Conservation (phyloP, 2,797 vertebrate genomes). For the Scyliorhinus canicula region DNA sequence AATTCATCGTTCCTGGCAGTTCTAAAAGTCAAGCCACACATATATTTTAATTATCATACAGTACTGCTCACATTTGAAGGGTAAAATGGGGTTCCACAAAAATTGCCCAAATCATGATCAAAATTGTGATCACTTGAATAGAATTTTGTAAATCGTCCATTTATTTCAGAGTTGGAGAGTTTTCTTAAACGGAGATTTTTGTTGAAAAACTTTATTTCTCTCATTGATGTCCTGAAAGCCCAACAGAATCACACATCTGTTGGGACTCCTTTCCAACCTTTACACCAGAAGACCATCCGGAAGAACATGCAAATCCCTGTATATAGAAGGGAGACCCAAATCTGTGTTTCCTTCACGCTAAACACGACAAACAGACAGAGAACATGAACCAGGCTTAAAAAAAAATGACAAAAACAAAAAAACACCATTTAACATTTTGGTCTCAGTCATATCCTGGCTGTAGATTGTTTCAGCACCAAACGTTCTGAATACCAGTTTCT, state of each 20-base stretch:
- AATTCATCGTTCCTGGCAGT: neutral
- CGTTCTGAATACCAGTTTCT: neutral
- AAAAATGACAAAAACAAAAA: neutral
- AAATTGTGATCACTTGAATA: neutral
- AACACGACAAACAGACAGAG: neutral
- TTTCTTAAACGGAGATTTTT: neutral
- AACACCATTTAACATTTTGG: neutral
- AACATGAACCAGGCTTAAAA: neutral
- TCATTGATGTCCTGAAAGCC: neutral
- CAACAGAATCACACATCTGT: neutral
- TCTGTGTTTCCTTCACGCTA: neutral
- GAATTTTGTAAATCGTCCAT: neutral
- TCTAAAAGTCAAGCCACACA: neutral
- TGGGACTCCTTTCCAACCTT: too few species aligned
- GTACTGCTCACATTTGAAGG: neutral
- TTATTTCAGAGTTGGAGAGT: neutral
- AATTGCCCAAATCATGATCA: neutral
- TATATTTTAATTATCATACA: neutral
- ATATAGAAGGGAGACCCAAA: neutral
- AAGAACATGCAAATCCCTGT: neutral
- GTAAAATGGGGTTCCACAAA: neutral
- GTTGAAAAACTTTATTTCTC: neutral
- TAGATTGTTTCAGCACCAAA: neutral
- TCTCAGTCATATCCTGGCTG: neutral
- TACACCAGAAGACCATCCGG: neutral